Base-by-base conservation (phyloP, 2,888 invertebrate genomes). In the Neoaliturus tenellus region DNA sequence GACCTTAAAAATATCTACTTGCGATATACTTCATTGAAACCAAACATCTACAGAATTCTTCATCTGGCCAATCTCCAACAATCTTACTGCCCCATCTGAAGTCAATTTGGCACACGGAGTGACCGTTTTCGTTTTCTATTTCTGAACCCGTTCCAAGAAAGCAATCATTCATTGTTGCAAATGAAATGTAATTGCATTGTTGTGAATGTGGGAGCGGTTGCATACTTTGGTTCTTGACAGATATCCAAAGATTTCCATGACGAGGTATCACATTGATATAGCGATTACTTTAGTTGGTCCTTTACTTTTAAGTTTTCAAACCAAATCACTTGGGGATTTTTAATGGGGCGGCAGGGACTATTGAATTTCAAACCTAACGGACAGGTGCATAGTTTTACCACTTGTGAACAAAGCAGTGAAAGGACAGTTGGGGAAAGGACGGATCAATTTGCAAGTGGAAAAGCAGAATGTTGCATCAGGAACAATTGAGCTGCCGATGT, bases 111-210 rank as follows among this genome's bases (percentile, higher is more conserved):
- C 71, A 71, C 62, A 39, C 67, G 6, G 33, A 20, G 20, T 5
- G 28, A 71, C 17, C 20, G 71, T 35, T 39, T 71, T 71, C 39
- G 28, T 48, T 44, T 44, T 41, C 75, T 75, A 75, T 75, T 75
- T 48, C 75, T 75, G 75, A 75, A 44, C 28, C 17, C 33, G n/a
- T 75, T 75, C 75, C 75, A 75, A 75, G 44, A 44, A 75, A 25
- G 31, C 48, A 23, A 75, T 71, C 71, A 71, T 71, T 71, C 75
- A 75, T 75, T 75, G 39, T 71, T 71, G 71, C 71, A 71, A 71
- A 23, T 71, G 71, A 62, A 62, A 12, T 62, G 23, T 62, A 28
- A 14, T 28, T 17, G 25, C 62, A 62, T 62, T 62, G 62, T 62
- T 62, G 28, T 62, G 62, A 62, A 62, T 31, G 31, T 12, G 4